Percentiles rank a stretch among this genome's conserved stretches.
Evolutionary conservation across 23 tunicate genomes (phyloP).

Genomic region (Pegea sp.): DNA sequence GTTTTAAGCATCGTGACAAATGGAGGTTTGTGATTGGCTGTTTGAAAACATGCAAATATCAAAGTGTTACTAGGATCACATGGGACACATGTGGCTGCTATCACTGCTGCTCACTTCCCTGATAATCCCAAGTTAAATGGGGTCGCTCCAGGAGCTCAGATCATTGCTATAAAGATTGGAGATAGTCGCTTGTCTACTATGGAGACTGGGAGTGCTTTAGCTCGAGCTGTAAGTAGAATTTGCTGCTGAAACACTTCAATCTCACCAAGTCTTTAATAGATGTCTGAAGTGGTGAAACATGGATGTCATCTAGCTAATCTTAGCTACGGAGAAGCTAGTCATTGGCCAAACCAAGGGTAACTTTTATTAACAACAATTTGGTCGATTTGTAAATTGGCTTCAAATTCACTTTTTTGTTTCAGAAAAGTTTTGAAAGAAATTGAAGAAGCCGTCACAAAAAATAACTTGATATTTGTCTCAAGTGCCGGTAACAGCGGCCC

Average conservation of each 20-base stretch:
- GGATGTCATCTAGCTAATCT: slow-evolving; percentile 73
- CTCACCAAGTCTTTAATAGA: too few relatives aligned
- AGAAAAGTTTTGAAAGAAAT: slow-evolving; percentile 59
- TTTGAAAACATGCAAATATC: not conserved
- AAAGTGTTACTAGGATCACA: slow-evolving; percentile 78
- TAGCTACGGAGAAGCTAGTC: slow-evolving; percentile 90
- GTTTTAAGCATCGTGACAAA: slow-evolving; percentile 55
- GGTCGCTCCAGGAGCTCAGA: slow-evolving; percentile 95
- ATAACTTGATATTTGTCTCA: slow-evolving; percentile 71
- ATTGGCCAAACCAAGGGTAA: slow-evolving; percentile 80
- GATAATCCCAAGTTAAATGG: slow-evolving; percentile 83
- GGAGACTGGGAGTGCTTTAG: slow-evolving; percentile 91
- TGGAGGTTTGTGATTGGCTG: slow-evolving; percentile 26
- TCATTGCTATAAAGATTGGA: slow-evolving; percentile 88
- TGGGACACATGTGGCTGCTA: slow-evolving; percentile 97
- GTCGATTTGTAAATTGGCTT: too few relatives aligned
- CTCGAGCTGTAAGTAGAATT: slow-evolving; percentile 61
- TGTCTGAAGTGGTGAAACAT: slow-evolving; percentile 34
- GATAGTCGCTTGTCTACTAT: slow-evolving; percentile 82
- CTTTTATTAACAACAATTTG: not conserved
- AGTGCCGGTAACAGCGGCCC: slow-evolving; percentile 98
- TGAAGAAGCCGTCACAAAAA: slow-evolving; percentile 77
- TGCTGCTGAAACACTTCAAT: too few relatives aligned
- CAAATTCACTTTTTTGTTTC: slow-evolving; percentile 1
- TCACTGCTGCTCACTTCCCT: slow-evolving; percentile 83